These are phyloP conservation scores for Aplidium turbinatum DNA, from an alignment of 23 tunicate species.

Conservation along the genomic window DNA sequence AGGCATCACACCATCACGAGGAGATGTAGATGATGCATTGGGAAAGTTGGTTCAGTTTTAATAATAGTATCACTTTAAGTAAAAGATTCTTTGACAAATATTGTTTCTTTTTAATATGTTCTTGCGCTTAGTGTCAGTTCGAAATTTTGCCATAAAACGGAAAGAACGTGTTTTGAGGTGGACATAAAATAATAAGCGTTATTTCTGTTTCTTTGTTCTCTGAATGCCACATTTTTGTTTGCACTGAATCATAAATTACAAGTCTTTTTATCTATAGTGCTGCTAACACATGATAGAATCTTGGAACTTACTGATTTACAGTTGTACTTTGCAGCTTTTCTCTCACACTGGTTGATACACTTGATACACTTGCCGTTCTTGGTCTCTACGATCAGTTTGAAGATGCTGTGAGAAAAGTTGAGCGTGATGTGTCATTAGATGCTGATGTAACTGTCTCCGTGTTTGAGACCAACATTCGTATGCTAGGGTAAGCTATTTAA, in stretches of 20 bases:
- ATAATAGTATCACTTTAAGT: neutral
- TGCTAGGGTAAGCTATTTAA: conserved; percentile 80
- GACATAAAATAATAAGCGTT: too few species aligned
- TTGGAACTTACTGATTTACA: too few species aligned
- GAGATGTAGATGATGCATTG: conserved; percentile 92
- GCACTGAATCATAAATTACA: too few species aligned
- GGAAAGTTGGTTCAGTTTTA: conserved; percentile 66
- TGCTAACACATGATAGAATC: too few species aligned
- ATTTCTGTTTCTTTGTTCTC: too few species aligned
- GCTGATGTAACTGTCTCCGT: conserved; percentile 78
- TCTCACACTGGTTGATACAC: conserved; percentile 84
- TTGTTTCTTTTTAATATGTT: too few species aligned
- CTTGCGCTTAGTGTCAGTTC: too few species aligned
- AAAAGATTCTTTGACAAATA: too few species aligned
- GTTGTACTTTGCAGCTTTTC: conserved; percentile 83
- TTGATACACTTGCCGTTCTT: conserved; percentile 89
- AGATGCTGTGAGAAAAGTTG: conserved; percentile 77
- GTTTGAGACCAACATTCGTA: conserved; percentile 92
- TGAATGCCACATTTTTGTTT: too few species aligned
- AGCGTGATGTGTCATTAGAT: conserved; percentile 54
- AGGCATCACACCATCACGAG: conserved; percentile 81
- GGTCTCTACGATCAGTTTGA: conserved; percentile 92
- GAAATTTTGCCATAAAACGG: too few species aligned
- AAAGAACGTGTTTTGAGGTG: too few species aligned
- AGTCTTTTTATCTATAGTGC: too few species aligned